phyloP scores from a whole-genome alignment of 2,113 vertebrate species.

The Microtus montanus region DNA sequence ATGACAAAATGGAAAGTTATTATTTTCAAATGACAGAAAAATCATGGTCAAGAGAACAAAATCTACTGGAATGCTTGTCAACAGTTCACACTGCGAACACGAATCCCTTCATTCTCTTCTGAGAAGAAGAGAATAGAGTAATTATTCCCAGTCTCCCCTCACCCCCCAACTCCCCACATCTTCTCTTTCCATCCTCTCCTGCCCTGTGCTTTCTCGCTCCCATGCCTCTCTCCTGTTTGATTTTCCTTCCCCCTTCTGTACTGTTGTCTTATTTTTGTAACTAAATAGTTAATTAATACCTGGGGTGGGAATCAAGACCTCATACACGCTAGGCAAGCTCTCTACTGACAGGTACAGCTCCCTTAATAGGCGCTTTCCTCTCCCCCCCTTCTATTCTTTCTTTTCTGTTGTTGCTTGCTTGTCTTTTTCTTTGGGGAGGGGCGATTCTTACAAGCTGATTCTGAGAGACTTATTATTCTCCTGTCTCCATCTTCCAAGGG shows the following conservation, averaged over 20 bases:
- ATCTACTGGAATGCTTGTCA: neutral
- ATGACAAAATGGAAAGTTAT: constrained; percentile 47
- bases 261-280: neutral
- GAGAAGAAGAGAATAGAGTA: neutral
- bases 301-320: neutral
- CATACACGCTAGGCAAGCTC: no score
- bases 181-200: no score
- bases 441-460: neutral
- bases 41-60: neutral
- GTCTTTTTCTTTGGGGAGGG: neutral
- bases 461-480: neutral
- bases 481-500: neutral
- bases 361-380: fast-evolving
- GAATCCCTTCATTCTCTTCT: constrained; percentile 26
- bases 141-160: neutral
- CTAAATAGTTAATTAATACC: neutral
- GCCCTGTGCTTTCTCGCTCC: neutral
- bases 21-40: neutral
- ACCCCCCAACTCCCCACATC: fast-evolving
- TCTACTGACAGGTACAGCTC: neutral
- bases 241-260: neutral
- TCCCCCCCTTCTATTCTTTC: neutral
- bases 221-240: neutral
- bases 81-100: neutral
- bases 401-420: neutral